Base-by-base conservation (phyloP, 2,888 invertebrate genomes). In the Pseudococcus viburni region DNA sequence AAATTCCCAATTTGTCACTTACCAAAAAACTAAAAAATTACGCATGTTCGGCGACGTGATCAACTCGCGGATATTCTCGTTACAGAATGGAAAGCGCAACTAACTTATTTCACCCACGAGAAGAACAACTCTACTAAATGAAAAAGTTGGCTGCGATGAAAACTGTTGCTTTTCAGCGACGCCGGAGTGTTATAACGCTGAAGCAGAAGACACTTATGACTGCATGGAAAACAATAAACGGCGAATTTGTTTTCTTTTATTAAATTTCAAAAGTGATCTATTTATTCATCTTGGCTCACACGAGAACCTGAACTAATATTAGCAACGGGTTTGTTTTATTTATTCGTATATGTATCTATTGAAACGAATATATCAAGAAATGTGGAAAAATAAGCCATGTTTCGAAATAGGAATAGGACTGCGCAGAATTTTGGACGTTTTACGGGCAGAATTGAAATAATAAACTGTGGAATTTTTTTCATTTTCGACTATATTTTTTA, bases 91-190 rank as follows among this genome's bases (percentile, higher is more conserved):
- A 83, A 83, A 83, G 46, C 80, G 46, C 80, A 83, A 83, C 80
- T 26, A 33, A 83, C 80, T 83, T 83, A 83, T 83, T 83, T 83
- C 80, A 83, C 80, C 80, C 80, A 46, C 80, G 46, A 83, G 80
- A 83, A 83, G 80, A 83, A 83, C 80, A 83, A 83, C 80, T 83
- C 39, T 83, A 83, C 80, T 83, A 83, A 83, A 83, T 83, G 80
- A 83, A 39, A 46, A 83, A 83, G 42, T 17, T 83, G n/a, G 80
- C 19, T 83, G 7, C 80, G 19, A 83, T 83, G 80, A 83, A 83
- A 83, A 83, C 80, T 83, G 80, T 83, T 83, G 80, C 80, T 83
- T 83, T 83, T 83, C 33, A 19, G 80, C 39, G 46, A 33, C 80
- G 80, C 46, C 46, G 80, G 17, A 83, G 80, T 33, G 26, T 83